Percentiles rank a stretch among this genome's conserved stretches.
phyloP scores from a whole-genome alignment of 2,888 invertebrate genomes.

The Rhaphigaster nebulosa region DNA sequence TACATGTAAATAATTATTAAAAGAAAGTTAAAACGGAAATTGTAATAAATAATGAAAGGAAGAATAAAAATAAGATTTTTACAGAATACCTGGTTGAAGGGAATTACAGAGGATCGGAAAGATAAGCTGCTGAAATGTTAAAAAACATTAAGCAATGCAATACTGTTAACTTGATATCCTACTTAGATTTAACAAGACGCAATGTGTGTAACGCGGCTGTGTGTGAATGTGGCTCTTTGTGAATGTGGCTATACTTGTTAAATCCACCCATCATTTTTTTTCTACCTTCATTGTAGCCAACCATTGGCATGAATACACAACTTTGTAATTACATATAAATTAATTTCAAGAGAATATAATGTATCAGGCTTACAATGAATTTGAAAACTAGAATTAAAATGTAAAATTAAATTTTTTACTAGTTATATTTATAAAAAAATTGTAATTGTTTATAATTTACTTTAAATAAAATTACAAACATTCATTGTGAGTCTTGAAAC shows the following conservation, averaged over 20 bases:
- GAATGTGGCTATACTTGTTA: background rate
- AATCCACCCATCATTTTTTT: background rate
- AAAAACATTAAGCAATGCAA: slow-evolving; percentile 19
- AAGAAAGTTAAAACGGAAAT: background rate
- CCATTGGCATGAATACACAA: background rate
- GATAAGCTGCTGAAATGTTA: background rate
- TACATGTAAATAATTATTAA: background rate
- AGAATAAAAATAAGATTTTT: background rate
- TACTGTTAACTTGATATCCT: background rate
- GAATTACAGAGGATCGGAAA: background rate
- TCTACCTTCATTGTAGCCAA: background rate
- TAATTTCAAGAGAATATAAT: background rate
- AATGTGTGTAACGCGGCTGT: background rate
- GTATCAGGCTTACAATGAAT: background rate
- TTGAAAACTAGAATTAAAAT: background rate
- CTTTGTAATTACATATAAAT: background rate
- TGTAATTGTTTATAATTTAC: background rate
- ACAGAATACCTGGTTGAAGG: background rate
- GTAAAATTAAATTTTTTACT: background rate
- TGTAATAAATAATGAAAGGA: background rate
- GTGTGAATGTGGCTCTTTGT: background rate
- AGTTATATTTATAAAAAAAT: background rate
- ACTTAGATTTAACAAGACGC: background rate
- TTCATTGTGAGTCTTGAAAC: background rate
- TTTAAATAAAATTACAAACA: background rate